Conservation (phyloP, 2,797 vertebrate genomes). For the Pygocentrus nattereri region DNA sequence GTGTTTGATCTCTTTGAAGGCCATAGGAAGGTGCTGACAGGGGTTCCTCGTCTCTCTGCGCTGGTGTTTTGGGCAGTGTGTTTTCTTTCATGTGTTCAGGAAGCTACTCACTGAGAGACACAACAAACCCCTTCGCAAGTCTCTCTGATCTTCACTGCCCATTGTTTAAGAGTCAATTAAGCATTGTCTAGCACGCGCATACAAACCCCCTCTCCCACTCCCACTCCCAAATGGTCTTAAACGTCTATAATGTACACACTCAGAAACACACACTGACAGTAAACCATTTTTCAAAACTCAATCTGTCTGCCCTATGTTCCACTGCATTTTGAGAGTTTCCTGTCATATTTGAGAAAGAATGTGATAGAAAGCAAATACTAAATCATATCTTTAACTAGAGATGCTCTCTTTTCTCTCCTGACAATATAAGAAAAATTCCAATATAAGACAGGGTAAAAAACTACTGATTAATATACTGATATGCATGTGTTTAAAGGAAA, state of each 20-base stretch:
- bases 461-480: too few species aligned
- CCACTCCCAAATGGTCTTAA: slow-evolving; percentile 36
- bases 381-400: too few species aligned
- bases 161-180: slow-evolving; percentile 86
- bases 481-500: too few species aligned
- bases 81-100: slow-evolving; percentile 81
- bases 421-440: too few species aligned
- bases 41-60: slow-evolving; percentile 66
- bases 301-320: background rate
- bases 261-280: slow-evolving; percentile 45
- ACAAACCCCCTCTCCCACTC: slow-evolving; percentile 48
- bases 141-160: slow-evolving; percentile 75
- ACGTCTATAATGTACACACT: slow-evolving; percentile 40
- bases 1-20: slow-evolving; percentile 66
- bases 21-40: slow-evolving; percentile 69
- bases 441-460: too few species aligned
- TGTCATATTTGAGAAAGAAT: too few species aligned
- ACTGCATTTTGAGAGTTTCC: background rate
- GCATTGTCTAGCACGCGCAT: slow-evolving; percentile 71
- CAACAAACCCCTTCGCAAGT: slow-evolving; percentile 79
- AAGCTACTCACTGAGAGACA: slow-evolving; percentile 80
- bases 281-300: background rate
- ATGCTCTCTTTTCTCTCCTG: too few species aligned
- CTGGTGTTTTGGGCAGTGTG: slow-evolving; percentile 71
- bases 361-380: too few species aligned